Base-by-base conservation (phyloP, 2,888 invertebrate genomes). In the Julus scanicus region DNA sequence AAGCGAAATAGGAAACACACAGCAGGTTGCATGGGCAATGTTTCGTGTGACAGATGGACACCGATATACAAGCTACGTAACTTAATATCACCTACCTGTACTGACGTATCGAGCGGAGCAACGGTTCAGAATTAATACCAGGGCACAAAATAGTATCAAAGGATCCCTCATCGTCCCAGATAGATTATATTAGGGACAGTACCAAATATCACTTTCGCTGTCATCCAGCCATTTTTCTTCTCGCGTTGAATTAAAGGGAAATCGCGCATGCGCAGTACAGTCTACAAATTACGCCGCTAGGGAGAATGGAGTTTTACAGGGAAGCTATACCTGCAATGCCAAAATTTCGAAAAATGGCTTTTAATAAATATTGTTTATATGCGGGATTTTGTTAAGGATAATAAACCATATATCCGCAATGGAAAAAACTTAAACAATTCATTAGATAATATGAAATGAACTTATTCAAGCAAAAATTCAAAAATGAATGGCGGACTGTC, bases 161-260 rank as follows among this genome's bases (percentile, higher is more conserved):
- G 71, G 71, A 29, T 71, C 71, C 71, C 29, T 71, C 71, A 71
- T 71, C 29, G 71, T 71, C 71, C 71, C 71, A 71, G 71, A 71
- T 71, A 20, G 29, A 71, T 71, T 6, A 2, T 71, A 20, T 71
- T 71, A 71, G 29, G 6, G 71, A 20, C 9, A 20, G n/a, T n/a
- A 9, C 29, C 71, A 20, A 71, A 71, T 71, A 29, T 71, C 71
- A 71, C 71, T 29, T 71, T 71, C 71, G 71, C 71, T 71, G 71
- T 71, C 71, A 71, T 71, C n/a, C 71, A 71, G 71, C 71, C 71
- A 71, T 71, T 71, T 53, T 71, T 71, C 71, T 63, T 63, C 71
- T 4, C 8, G 29, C 6, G 1, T 29, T 29, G n/a, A 4, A 11
- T 48, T 6, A 71, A 9, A 71, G n/a, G 6, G 6, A 9, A 71